Evolutionary conservation across 1,140 invertebrate genomes (phyloP), one percentile per base, ranked within the genome.

Genomic region (Macrotrachela quadricornifera): DNA sequence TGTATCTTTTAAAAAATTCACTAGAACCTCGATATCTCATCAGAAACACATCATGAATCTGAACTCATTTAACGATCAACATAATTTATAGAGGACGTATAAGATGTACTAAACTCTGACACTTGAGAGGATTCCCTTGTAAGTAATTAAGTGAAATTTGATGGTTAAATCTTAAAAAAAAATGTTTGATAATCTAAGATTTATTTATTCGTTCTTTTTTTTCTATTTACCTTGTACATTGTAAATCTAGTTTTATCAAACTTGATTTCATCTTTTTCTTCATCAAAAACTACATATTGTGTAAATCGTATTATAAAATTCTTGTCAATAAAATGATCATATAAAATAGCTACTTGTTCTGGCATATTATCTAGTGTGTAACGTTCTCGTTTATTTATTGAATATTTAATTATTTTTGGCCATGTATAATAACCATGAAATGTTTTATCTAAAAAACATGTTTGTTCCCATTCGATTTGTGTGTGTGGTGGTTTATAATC

Each of bases 351-450:
- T 59, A 85, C 82, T 17, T 57, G 52, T 13, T 63, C 61, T 14
- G 50, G 48, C 16, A 73, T 49, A 17, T 48, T 49, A 14, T 42
- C 10, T 2, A 10, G 10, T 6, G 41, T 42, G 4, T 42, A 13
- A 13, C 12, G 15, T 15, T 42, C 15, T 3, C 15, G 12, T 14
- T 42, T 42, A 4, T 13, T 13, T 42, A 42, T 42, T 14, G 18
- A 41, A 47, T 57, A 41, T 39, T 46, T 12, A 52, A 66, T 65
- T 61, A 68, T 74, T 69, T 78, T 77, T 1, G 85, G 82, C 84
- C 85, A 91, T 2, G 68, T 69, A 61, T 84, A 85, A 64, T 79
- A 88, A 4, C 86, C 85, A 55, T 74, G 69, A 58, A 76, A 74
- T 14, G 75, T 73, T 58, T 80, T 78, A 60, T 85, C 78, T 8